A percentile compares a stretch with the other conserved stretches of the same genome.
These are phyloP conservation scores for Tetramorium simillimum DNA, from an alignment of 1,140 invertebrate genomes.

Conservation along the genomic window DNA sequence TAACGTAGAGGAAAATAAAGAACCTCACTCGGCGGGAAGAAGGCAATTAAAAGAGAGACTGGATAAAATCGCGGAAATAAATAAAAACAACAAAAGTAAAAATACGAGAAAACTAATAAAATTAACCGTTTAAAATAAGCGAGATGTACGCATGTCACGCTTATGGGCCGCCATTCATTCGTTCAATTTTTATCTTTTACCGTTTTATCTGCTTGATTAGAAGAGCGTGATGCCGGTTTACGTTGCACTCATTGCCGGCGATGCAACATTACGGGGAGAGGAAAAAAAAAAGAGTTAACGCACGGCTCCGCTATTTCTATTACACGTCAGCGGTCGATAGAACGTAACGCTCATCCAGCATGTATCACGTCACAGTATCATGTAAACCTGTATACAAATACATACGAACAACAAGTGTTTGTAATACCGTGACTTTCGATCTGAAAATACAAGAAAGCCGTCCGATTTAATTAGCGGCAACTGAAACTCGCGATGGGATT, in stretches of 20 bases:
- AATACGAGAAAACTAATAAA: not conserved
- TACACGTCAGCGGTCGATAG: slow-evolving; percentile 61
- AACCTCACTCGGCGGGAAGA: not conserved
- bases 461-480: slow-evolving; percentile 23
- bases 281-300: slow-evolving; percentile 31
- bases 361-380: slow-evolving; percentile 18
- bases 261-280: not conserved
- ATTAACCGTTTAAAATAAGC: slow-evolving; percentile 35
- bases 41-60: too few species aligned
- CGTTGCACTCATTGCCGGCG: not conserved
- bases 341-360: slow-evolving; percentile 50
- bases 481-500: not conserved
- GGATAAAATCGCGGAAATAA: slow-evolving; percentile 1
- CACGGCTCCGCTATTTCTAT: slow-evolving; percentile 45
- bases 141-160: not conserved
- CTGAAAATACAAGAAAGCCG: not conserved
- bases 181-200: slow-evolving; percentile 49
- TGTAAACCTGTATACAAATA: not conserved
- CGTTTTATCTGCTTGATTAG: slow-evolving; percentile 54
- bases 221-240: slow-evolving; percentile 52
- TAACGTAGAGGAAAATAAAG: not conserved
- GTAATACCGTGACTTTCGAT: slow-evolving; percentile 2
- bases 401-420: slow-evolving; percentile 34
- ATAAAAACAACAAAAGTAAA: not conserved
- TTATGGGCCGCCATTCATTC: slow-evolving; percentile 32